phyloP scores from a whole-genome alignment of 2,113 vertebrate genomes.

The Halcyon malimbica region DNA sequence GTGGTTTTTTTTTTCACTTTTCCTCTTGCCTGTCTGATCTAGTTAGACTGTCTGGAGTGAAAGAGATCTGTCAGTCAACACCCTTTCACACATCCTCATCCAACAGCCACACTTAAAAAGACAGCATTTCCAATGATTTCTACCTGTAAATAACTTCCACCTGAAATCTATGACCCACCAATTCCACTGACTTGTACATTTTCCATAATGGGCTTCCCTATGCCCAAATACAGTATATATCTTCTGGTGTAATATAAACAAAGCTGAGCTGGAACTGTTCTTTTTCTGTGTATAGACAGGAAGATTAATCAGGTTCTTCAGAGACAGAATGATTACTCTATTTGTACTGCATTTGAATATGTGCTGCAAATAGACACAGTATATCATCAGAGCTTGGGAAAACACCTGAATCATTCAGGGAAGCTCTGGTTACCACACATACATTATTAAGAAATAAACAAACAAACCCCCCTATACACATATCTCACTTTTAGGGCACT shows the following conservation, averaged over 20 bases:
- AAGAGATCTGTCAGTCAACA: background rate
- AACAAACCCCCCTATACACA: background rate
- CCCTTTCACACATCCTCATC: background rate
- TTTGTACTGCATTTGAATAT: slow-evolving; percentile 8
- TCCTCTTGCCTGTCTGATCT: background rate
- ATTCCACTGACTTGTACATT: background rate
- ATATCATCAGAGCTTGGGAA: background rate
- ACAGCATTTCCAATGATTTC: background rate
- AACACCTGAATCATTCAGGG: background rate
- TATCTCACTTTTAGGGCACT: background rate
- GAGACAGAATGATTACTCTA: background rate
- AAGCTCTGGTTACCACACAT: background rate
- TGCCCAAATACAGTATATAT: background rate
- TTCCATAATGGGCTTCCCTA: background rate
- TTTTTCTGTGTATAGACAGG: background rate
- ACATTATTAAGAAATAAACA: background rate
- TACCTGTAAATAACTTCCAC: background rate
- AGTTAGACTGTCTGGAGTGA: background rate
- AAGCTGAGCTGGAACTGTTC: background rate
- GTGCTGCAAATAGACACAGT: background rate
- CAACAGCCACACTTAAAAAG: background rate
- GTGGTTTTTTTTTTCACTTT: background rate
- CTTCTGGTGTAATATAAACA: background rate
- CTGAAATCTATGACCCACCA: background rate
- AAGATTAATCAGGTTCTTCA: slow-evolving; percentile 39